phyloP scores from a whole-genome alignment of 1,140 invertebrate genomes.

The Drosophila hydei region DNA sequence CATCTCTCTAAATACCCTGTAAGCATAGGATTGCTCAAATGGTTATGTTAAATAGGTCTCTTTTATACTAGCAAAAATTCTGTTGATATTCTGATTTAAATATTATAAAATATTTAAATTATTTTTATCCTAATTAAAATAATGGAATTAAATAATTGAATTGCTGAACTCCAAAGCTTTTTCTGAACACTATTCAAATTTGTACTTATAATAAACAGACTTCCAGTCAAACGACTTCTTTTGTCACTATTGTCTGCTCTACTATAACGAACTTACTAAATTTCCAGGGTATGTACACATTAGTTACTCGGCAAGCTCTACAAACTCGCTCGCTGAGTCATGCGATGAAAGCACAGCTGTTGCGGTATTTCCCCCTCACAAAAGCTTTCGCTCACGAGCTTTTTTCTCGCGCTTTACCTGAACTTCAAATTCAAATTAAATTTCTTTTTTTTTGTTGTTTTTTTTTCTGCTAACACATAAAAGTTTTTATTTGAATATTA shows the following conservation, averaged over 20 bases:
- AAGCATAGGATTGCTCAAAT: background rate
- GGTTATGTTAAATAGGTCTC: no score
- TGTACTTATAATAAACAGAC: no score
- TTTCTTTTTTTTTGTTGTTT: conserved; percentile 7
- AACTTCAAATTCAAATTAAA: conserved; percentile 9
- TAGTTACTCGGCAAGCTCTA: background rate
- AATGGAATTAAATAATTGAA: no score
- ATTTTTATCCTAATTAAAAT: no score
- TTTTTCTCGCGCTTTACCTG: conserved; percentile 19
- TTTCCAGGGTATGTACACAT: conserved; percentile 13
- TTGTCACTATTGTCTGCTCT: no score
- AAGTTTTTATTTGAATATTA: conserved; percentile 73
- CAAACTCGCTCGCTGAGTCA: conserved; percentile 26
- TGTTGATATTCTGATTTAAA: no score
- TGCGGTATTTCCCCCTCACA: conserved; percentile 26
- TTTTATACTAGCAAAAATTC: no score
- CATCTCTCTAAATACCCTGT: conserved; percentile 25
- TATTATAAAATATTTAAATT: no score
- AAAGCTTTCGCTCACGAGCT: conserved; percentile 37
- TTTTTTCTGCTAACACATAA: conserved; percentile 65
- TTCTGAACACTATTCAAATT: no score
- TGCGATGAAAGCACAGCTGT: conserved; percentile 31
- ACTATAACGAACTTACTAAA: background rate
- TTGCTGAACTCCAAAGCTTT: no score
- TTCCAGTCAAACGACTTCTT: no score